Conservation (phyloP, 2,797 vertebrate species). For the Myotis vivesi region DNA sequence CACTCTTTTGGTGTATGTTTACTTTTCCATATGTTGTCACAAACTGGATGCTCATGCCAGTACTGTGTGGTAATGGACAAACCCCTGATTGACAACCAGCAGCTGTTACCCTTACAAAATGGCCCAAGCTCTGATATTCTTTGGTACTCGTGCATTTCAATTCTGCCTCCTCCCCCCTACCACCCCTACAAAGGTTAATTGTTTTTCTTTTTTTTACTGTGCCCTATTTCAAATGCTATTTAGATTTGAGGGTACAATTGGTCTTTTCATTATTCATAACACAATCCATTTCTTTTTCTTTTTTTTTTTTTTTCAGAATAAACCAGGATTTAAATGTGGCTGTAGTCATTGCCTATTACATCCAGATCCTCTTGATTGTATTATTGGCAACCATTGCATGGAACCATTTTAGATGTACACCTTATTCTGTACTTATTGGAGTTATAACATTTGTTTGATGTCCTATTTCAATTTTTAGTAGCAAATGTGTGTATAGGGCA, state of each 20-base stretch:
- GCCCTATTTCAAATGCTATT: background rate
- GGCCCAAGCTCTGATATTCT: background rate
- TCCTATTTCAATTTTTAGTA: conserved; percentile 29
- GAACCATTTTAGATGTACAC: background rate
- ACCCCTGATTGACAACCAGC: background rate
- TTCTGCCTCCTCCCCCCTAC: background rate
- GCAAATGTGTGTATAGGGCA: background rate
- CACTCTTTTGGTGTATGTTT: background rate
- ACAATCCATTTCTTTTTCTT: background rate
- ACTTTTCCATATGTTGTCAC: background rate
- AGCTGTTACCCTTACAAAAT: background rate
- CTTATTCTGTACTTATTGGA: background rate
- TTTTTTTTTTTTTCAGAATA: background rate
- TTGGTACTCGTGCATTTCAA: background rate
- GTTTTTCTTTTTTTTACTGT: background rate
- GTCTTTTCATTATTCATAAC: background rate
- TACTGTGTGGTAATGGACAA: background rate
- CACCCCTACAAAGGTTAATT: background rate
- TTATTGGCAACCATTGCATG: background rate
- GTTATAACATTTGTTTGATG: background rate
- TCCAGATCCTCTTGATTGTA: background rate
- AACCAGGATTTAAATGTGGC: background rate
- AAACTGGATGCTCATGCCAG: background rate
- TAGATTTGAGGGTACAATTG: background rate
- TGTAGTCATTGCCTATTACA: conserved; percentile 11